phyloP scores from a whole-genome alignment of 1,140 invertebrate genomes.

The Calliphora vicina region DNA sequence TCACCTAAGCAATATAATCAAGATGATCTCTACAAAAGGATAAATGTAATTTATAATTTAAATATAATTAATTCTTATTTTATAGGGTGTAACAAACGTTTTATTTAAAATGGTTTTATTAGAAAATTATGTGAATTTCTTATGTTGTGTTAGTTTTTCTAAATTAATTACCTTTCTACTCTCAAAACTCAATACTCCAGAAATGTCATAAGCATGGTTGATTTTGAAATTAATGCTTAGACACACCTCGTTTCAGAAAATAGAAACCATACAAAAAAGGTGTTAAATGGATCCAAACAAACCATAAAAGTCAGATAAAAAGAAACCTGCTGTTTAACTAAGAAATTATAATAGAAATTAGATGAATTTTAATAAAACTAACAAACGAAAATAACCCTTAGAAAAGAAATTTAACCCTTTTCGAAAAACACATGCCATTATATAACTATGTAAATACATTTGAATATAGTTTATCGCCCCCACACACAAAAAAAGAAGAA shows the following conservation, averaged over 20 bases:
- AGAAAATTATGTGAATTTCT: neutral
- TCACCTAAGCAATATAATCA: neutral
- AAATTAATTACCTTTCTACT: neutral
- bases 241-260: neutral
- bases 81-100: neutral
- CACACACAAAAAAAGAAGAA: neutral
- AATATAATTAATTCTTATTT: neutral
- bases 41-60: neutral
- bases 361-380: neutral
- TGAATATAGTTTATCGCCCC: neutral
- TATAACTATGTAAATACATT: neutral
- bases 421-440: neutral
- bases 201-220: conserved; percentile 9
- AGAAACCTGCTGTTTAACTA: conserved; percentile 3
- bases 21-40: too few relatives aligned
- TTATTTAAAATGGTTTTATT: neutral
- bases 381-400: neutral
- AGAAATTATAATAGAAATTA: neutral
- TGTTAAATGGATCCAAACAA: neutral
- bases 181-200: neutral
- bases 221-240: conserved; percentile 7
- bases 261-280: neutral
- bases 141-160: neutral
- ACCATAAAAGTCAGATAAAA: neutral
- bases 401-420: neutral